Percentiles rank a stretch among this genome's conserved stretches.
Conservation (phyloP, 2,797 vertebrate genomes). For the Pterois miles region DNA sequence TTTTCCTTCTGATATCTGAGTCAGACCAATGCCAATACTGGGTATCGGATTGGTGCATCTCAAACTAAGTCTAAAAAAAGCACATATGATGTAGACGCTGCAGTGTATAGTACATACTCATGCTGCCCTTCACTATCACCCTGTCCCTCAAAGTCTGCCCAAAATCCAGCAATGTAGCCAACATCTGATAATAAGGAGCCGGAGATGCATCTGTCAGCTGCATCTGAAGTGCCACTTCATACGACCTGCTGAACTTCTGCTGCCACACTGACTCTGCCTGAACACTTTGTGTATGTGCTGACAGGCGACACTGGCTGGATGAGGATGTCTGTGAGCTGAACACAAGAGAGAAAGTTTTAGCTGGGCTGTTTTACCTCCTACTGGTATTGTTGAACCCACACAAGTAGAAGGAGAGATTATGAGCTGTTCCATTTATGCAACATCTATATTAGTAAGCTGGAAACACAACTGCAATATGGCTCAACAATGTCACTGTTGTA, state of each 20-base stretch:
- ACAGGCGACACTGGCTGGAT: not conserved
- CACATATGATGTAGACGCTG: not conserved
- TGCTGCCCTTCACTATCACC: not conserved
- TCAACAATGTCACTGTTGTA: not conserved
- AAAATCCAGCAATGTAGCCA: constrained; percentile 8
- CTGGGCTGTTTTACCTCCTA: constrained; percentile 38
- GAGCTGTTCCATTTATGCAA: constrained; percentile 48
- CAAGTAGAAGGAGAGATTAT: constrained; percentile 32
- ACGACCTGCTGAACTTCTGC: constrained; percentile 45
- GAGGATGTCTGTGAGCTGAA: not conserved
- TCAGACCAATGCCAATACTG: too few species aligned
- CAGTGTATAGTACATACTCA: not conserved
- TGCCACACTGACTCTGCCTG: constrained; percentile 23
- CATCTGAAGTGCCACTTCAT: constrained; percentile 34
- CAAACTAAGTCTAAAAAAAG: too few species aligned
- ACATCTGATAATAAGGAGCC: constrained; percentile 16
- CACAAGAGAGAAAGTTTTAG: constrained; percentile 2
- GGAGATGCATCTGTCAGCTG: constrained; percentile 47
- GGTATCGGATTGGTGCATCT: too few species aligned
- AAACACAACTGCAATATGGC: constrained; percentile 9
- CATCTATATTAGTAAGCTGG: constrained; percentile 41
- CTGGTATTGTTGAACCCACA: constrained; percentile 49
- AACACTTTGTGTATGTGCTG: constrained; percentile 13
- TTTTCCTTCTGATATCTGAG: too few species aligned
- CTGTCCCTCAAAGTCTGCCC: too few species aligned